phyloP scores from a whole-genome alignment of 2,888 invertebrate species.

The Drosophila tripunctata region DNA sequence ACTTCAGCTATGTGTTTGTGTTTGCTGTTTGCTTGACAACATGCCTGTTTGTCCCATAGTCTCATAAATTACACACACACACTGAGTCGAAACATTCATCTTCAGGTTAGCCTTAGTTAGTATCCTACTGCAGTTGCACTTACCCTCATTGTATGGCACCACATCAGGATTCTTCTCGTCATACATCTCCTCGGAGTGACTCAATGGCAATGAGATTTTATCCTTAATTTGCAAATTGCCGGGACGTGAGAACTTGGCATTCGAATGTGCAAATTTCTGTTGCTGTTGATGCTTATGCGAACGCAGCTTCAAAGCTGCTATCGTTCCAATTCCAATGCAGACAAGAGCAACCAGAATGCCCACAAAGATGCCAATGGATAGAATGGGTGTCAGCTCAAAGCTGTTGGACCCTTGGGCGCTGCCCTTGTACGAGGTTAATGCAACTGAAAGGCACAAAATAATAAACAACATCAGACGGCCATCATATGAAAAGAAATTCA shows the following conservation, averaged over 20 bases:
- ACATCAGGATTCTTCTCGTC: constrained; percentile 96
- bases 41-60: constrained; percentile 46
- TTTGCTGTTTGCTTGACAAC: constrained; percentile 7
- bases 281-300: constrained; percentile 83
- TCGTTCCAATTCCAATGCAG: constrained; percentile 84
- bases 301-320: constrained; percentile 83
- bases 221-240: constrained; percentile 87
- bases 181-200: constrained; percentile 89
- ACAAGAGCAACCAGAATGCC: constrained; percentile 84
- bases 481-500: constrained; percentile 20
- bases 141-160: constrained; percentile 94
- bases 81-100: constrained; percentile 60
- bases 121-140: constrained; percentile 56
- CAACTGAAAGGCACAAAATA: constrained; percentile 68
- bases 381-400: constrained; percentile 86
- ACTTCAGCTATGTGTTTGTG: constrained; percentile 17
- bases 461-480: background rate
- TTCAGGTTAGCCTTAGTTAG: constrained; percentile 26
- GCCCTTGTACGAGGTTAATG: constrained; percentile 84
- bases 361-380: constrained; percentile 85
- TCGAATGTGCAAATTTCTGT: constrained; percentile 83
- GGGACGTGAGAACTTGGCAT: constrained; percentile 86
- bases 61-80: constrained; percentile 63
- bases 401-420: constrained; percentile 84
- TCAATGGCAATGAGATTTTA: constrained; percentile 88